A percentile compares a stretch with the other conserved stretches of the same genome.
phyloP scores from a whole-genome alignment of 1,140 invertebrate genomes.

The Atta texana region DNA sequence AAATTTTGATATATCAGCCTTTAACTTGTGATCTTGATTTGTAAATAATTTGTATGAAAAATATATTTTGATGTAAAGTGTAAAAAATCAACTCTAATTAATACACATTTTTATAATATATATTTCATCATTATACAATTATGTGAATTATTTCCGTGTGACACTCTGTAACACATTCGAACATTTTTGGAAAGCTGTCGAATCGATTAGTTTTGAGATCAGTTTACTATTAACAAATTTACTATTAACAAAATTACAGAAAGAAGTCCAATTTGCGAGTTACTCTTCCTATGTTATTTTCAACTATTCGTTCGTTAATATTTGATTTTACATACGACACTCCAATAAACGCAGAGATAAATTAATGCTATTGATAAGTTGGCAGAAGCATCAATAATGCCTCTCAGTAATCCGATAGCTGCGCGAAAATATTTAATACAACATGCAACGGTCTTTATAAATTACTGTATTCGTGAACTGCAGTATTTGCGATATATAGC shows the following conservation, averaged over 20 bases:
- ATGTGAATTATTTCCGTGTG: neutral
- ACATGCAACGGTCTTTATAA: slow-evolving; percentile 10
- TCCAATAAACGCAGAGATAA: slow-evolving; percentile 18
- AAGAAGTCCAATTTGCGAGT: neutral
- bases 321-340: slow-evolving; percentile 21
- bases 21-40: neutral
- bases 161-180: neutral
- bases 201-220: neutral
- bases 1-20: neutral
- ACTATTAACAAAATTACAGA: slow-evolving; percentile 24
- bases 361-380: slow-evolving; percentile 36
- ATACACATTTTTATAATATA: neutral
- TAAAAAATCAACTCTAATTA: neutral
- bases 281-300: slow-evolving; percentile 20
- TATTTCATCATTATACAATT: neutral
- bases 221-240: neutral
- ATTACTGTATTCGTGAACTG: neutral
- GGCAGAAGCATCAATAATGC: slow-evolving; percentile 27
- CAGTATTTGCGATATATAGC: neutral
- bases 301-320: slow-evolving; percentile 25
- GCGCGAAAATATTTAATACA: slow-evolving; percentile 22
- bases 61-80: neutral
- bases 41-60: neutral
- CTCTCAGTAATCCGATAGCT: neutral
- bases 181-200: neutral